Base-by-base conservation (phyloP, 1,140 invertebrate genomes). In the Heliconius hewitsoni region DNA sequence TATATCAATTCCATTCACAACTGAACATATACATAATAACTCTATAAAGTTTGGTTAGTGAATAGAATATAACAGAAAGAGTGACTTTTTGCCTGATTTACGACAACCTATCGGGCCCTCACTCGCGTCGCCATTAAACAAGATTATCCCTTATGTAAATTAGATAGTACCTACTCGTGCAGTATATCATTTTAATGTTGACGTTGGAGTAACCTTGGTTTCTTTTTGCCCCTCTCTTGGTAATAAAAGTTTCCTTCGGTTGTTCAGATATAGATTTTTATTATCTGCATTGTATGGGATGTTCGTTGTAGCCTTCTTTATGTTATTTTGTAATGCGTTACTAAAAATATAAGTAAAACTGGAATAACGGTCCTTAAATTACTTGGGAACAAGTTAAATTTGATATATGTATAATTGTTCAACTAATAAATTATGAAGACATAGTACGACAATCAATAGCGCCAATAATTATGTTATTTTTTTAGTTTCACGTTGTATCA, bases 131-230 rank as follows among this genome's bases (percentile, higher is more conserved):
- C 82, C 85, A 83, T 85, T 85, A 82, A 81, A 86, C 80, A 79
- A 82, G 84, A 83, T 86, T 84, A 85, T 83, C 80, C 85, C 80
- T 85, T 86, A 86, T 86, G 85, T 86, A 85, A 81, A 86, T 86
- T 82, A 84, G 80, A 83, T 78, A 77, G 81, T 82, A 72, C 76
- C 80, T 82, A 72, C 78, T 82, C 72, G 57, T 77, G 80, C 79
- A 30, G 76, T 85, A 81, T 84, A 84, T 86, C 85, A 85, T 84
- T 83, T 83, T 80, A 81, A 83, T 83, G 66, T 77, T 55, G 75
- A 34, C 27, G 23, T 73, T 66, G 3, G 27, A 50, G 72, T 70
- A 77, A 77, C 72, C 50, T 72, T 71, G 39, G 70, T 70, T 46
- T 50, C 13, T 46, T 76, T 76, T 76, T 66, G n/a, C 23, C 9